These are phyloP conservation scores for Candoia aspera DNA, from an alignment of 2,113 vertebrate genomes.

Conservation along the genomic window DNA sequence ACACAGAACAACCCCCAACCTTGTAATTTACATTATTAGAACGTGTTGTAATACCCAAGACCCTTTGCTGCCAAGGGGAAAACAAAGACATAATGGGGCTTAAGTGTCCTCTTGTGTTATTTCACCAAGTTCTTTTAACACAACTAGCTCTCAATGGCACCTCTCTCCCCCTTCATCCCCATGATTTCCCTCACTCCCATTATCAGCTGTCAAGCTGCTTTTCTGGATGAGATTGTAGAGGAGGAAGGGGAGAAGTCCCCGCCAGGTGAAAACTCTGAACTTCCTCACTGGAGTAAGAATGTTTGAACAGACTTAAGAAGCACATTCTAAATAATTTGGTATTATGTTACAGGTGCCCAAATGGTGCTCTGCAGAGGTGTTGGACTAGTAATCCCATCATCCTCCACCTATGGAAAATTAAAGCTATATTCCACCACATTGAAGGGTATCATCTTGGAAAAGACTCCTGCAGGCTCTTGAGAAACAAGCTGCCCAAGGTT, in stretches of 20 bases:
- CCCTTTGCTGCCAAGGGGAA: not conserved
- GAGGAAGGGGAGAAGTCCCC: not conserved
- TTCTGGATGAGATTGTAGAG: not conserved
- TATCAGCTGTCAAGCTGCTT: conserved; percentile 27
- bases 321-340: conserved; percentile 25
- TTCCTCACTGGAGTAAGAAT: not conserved
- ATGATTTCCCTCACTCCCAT: conserved; percentile 13
- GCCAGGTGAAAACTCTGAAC: conserved; percentile 18
- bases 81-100: conserved; percentile 12
- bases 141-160: not conserved
- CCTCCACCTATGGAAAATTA: not conserved
- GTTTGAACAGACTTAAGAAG: conserved; percentile 4
- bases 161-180: not conserved
- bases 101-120: not conserved
- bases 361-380: not conserved
- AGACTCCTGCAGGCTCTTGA: too few relatives aligned
- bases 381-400: not conserved
- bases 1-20: not conserved
- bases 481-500: too few relatives aligned
- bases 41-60: not conserved
- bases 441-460: not conserved
- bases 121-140: conserved; percentile 29
- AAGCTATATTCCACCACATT: not conserved
- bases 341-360: not conserved
- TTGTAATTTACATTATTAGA: not conserved